Evolutionary conservation across 2,113 vertebrate genomes (phyloP), one percentile per base, ranked within the genome.

Genomic region (Caretta caretta): DNA sequence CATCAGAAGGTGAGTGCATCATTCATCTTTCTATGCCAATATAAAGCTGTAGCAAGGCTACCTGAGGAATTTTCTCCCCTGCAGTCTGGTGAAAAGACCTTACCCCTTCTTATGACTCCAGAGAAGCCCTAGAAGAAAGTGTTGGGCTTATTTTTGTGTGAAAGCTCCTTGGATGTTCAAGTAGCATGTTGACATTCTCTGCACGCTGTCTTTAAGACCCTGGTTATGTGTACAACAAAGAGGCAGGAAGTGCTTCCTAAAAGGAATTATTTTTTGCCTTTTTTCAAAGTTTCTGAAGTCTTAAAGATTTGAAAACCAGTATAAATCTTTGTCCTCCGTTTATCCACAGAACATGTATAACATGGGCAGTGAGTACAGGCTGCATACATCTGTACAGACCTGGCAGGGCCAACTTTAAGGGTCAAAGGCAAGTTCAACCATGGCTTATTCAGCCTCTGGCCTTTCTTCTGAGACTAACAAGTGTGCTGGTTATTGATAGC

Each of bases 1-100:
- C 99, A 99, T 5, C 97, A 99, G 83, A 99, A 99, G 98, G 99
- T 99, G 90, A 97, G 98, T 69, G 38, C 2, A 57, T 69, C 7
- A 1, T 80, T 84, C 49, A 0, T 76, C 2, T 82, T 56, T 53
- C 49, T 53, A 1, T 83, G 48, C 25, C 25, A 2, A 35, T 31
- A 38, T 97, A 92, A 88, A 27, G 8, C 35, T 54, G 12, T 38
- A 14, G 0, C 17, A 19, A 14, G 7, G 65, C 2, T 13, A 6
- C 14, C 56, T 42, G 46, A 84, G 87, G 82, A 51, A 11, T 6
- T 20, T n/a, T 42, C 1, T 1, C 3, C 35, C 16, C 13, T 81
- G 22, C 3, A 0, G 0, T 4, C 49, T 89, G 19, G 4, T 80
- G 5, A 16, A 56, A 69, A 31, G 0, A 0, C 2, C 84, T 24